Conservation (phyloP, 2,113 vertebrate genomes). For the Cottus gobio region DNA sequence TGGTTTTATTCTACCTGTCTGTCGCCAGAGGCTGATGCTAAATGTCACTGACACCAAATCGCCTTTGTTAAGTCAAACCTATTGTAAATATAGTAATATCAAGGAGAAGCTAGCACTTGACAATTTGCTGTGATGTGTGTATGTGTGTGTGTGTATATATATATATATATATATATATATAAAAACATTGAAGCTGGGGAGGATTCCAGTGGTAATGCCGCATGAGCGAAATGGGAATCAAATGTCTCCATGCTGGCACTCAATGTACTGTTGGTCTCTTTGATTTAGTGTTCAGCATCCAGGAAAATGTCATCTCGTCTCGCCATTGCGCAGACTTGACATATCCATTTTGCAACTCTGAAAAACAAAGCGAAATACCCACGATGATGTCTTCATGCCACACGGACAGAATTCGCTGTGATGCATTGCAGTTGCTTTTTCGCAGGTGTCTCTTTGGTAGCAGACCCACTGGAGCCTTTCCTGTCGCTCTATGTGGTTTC, state of each 20-base stretch:
- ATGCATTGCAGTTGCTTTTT: slow-evolving; percentile 37
- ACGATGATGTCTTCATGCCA: slow-evolving; percentile 69
- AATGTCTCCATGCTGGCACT: slow-evolving; percentile 77
- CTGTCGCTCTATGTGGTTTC: slow-evolving; percentile 22
- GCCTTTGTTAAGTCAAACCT: slow-evolving; percentile 79
- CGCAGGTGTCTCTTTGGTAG: slow-evolving; percentile 28
- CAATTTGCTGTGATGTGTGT: slow-evolving; percentile 48
- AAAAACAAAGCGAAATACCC: slow-evolving; percentile 69
- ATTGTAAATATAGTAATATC: slow-evolving; percentile 61
- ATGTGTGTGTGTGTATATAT: neutral
- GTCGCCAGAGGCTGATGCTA: slow-evolving; percentile 92
- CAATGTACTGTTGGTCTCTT: slow-evolving; percentile 78
- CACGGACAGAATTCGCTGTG: slow-evolving; percentile 43
- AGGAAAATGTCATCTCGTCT: slow-evolving; percentile 77
- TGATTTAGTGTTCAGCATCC: slow-evolving; percentile 77
- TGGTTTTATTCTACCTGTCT: slow-evolving; percentile 90
- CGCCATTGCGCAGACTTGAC: slow-evolving; percentile 73
- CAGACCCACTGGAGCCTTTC: slow-evolving; percentile 31
- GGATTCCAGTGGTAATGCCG: slow-evolving; percentile 74
- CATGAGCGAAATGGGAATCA: slow-evolving; percentile 75
- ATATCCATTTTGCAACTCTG: slow-evolving; percentile 76
- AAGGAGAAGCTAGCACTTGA: slow-evolving; percentile 47
- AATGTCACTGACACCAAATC: slow-evolving; percentile 92
- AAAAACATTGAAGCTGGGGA: slow-evolving; percentile 72
- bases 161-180: slow-evolving; percentile 16